Conservation (phyloP, 2,797 vertebrate genomes). For the Denticeps clupeoides region DNA sequence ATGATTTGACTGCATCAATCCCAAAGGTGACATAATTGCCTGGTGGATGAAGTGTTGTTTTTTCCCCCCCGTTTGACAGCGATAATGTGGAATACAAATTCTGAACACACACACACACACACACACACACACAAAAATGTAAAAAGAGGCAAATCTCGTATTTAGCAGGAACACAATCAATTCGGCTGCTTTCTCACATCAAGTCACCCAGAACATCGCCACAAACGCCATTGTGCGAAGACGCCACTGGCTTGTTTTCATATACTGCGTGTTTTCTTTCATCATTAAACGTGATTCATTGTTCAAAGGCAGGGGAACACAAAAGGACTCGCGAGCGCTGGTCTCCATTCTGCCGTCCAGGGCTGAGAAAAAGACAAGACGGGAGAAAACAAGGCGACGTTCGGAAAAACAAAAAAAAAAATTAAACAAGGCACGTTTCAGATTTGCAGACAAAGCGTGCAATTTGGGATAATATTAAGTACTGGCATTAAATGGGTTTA, state of each 20-base stretch:
- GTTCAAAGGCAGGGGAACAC: conserved; percentile 37
- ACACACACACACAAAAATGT: too few relatives aligned
- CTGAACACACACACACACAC: too few relatives aligned
- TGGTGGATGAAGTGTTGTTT: too few relatives aligned
- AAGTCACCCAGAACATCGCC: conserved; percentile 5
- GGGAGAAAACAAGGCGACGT: conserved; percentile 5
- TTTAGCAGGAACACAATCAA: not conserved
- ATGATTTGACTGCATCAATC: conserved; percentile 58
- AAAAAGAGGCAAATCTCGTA: not conserved
- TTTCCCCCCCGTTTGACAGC: too few relatives aligned
- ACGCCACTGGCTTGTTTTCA: conserved; percentile 21
- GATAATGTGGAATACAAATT: too few relatives aligned
- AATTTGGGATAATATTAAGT: too few relatives aligned
- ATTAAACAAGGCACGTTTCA: too few relatives aligned
- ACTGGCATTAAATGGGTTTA: too few relatives aligned
- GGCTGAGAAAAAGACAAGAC: not conserved
- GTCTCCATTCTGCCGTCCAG: conserved; percentile 16
- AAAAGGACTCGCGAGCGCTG: conserved; percentile 33
- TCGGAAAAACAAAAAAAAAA: too few relatives aligned
- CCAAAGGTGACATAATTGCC: conserved; percentile 39
- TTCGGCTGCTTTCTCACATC: conserved; percentile 6
- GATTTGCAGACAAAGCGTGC: too few relatives aligned
- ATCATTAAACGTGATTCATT: conserved; percentile 36
- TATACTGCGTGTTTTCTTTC: conserved; percentile 19
- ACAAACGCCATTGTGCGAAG: conserved; percentile 10